These are phyloP conservation scores for Tenualosa ilisha DNA, from an alignment of 2,797 vertebrate genomes.

Conservation along the genomic window DNA sequence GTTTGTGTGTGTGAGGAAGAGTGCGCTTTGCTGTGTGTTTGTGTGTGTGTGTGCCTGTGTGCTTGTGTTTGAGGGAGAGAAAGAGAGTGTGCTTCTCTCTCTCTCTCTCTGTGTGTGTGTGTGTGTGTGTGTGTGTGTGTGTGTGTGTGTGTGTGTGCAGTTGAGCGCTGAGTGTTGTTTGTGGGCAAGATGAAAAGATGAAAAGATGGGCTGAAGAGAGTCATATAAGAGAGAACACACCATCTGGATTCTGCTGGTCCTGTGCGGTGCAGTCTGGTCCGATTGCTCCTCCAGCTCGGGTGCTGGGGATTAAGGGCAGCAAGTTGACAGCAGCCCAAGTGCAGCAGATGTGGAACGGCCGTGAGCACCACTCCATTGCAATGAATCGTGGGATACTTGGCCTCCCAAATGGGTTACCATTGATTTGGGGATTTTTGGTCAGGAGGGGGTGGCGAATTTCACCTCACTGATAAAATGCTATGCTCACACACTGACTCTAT, in stretches of 20 bases:
- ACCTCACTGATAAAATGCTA: neutral
- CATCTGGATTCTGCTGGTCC: neutral
- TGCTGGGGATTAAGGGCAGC: conserved; percentile 12
- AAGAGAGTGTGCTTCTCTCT: no score
- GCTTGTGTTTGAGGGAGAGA: no score
- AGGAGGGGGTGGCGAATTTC: neutral
- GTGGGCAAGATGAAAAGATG: neutral
- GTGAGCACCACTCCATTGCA: neutral
- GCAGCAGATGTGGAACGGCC: conserved; percentile 4
- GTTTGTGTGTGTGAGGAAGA: neutral
- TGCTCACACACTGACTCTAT: neutral
- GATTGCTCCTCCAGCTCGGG: neutral
- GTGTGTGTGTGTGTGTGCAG: no score
- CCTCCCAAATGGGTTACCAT: conserved; percentile 21
- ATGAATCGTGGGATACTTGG: neutral
- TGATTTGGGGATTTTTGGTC: conserved; percentile 15
- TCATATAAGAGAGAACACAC: neutral
- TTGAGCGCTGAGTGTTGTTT: neutral
- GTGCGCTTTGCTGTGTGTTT: neutral
- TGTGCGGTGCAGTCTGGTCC: neutral
- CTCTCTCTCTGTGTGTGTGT: no score
- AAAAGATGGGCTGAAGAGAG: neutral
- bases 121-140: no score
- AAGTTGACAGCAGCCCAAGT: neutral
- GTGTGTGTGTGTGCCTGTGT: neutral